Evolutionary conservation across 2,888 invertebrate genomes (phyloP).

Genomic region (Branchellion lobata): DNA sequence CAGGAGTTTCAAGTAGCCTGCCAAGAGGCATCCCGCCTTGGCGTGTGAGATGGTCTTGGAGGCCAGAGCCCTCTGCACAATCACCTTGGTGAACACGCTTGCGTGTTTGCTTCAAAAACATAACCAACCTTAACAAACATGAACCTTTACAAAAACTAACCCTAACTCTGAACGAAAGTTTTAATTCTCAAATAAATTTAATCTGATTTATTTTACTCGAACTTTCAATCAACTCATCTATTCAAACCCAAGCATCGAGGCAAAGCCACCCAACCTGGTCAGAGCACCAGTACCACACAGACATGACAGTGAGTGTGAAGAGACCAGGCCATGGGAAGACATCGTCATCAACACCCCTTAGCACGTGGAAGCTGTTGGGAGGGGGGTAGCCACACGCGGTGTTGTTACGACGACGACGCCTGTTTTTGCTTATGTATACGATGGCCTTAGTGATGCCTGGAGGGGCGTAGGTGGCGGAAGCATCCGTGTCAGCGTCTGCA

Average conservation of each 20-base stretch:
- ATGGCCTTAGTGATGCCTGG: not conserved
- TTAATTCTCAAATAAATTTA: not conserved
- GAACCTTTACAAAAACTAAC: no score
- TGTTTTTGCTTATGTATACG: not conserved
- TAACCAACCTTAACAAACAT: no score
- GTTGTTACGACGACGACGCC: not conserved
- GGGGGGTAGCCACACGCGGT: slow-evolving; percentile 46
- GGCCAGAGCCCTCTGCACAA: slow-evolving; percentile 66
- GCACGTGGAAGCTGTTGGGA: slow-evolving; percentile 51
- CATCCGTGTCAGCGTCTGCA: not conserved
- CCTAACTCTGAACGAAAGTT: not conserved
- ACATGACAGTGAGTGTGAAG: slow-evolving; percentile 53
- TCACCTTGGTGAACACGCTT: slow-evolving; percentile 61
- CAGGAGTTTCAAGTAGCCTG: slow-evolving; percentile 64
- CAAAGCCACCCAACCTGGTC: slow-evolving; percentile 49
- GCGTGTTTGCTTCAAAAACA: no score
- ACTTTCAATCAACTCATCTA: no score
- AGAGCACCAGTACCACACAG: slow-evolving; percentile 54
- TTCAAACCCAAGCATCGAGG: no score
- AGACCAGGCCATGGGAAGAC: slow-evolving; percentile 54
- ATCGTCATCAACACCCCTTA: slow-evolving; percentile 50
- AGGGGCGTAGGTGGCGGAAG: not conserved
- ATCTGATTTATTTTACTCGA: no score
- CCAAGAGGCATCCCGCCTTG: slow-evolving; percentile 64
- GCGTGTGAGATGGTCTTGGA: slow-evolving; percentile 65